Evolutionary conservation across 2,113 vertebrate genomes (phyloP), one percentile per base, ranked within the genome.

Genomic region (Pampusana beccarii): DNA sequence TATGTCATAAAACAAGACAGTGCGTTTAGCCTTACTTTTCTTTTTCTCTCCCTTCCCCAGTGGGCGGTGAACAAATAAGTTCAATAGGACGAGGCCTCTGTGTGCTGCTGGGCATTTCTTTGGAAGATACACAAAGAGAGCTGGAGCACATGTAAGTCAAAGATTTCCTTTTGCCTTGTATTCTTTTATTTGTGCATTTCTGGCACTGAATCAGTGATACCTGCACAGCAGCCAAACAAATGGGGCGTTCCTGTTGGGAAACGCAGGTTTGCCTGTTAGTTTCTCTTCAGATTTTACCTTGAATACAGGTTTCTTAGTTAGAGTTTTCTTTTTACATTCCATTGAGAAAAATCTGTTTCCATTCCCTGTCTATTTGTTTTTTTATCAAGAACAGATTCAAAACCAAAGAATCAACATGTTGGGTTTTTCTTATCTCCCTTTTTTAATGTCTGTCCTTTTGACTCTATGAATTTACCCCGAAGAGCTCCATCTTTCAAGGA

Each of bases 81-180:
- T 98, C 99, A 25, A 99, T 99, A 81, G 99, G 99, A 87, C 98
- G 97, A 82, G 99, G 99, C 42, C 98, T 99, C 81, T 99, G 99
- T 86, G 98, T 99, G 11, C 97, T 99, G 89, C 96, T 99, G 93
- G 99, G 99, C 7, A 98, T 99, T 93, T 99, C 99, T 67, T 93
- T 98, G 91, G 99, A 99, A 88, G 99, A 99, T 93, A 99, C 99
- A 0, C 99, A 99, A 65, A 99, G 98, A 96, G 99, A 99, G 89
- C 97, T 98, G 46, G 99, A 99, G 46, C 99, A 99, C 97, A 98
- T 99, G 99, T 99, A 97, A 99, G 99, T 98, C 77, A 51, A 2
- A 1, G 31, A 3, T 28, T 92, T 66, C 36, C 9, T 93, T 93
- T 58, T 89, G 33, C 28, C 50, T 78, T 81, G 12, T 36, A 48